Conservation (phyloP, 2,888 invertebrate species). For the Pegoplata infirma region DNA sequence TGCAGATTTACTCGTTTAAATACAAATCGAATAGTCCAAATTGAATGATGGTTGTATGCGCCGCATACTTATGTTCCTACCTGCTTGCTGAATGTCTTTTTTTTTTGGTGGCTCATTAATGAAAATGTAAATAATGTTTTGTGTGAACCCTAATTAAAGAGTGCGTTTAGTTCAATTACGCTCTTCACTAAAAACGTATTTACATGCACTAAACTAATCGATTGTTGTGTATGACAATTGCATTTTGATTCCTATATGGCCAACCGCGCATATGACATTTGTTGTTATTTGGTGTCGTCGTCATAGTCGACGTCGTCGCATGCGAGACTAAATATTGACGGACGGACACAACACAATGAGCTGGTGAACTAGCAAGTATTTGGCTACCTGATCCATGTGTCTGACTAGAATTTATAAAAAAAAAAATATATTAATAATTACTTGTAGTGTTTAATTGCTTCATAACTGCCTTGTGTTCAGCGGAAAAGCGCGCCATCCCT, state of each 20-base stretch:
- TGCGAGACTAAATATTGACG: neutral
- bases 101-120: constrained; percentile 5
- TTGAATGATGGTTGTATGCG: constrained; percentile 4
- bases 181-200: neutral
- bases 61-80: too few relatives aligned
- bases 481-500: constrained; percentile 6
- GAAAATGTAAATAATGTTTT: neutral
- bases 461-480: constrained; percentile 17
- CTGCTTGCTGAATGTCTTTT: too few relatives aligned
- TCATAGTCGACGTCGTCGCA: neutral
- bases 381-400: constrained; percentile 24
- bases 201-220: neutral
- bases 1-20: neutral
- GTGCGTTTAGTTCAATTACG: constrained; percentile 6
- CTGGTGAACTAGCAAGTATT: neutral
- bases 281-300: neutral
- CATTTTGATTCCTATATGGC: constrained; percentile 33
- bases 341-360: neutral
- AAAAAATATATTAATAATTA: constrained; percentile 14
- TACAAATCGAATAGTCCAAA: neutral
- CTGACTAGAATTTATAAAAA: constrained; percentile 31
- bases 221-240: constrained; percentile 10
- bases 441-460: constrained; percentile 16
- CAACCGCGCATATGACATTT: neutral
- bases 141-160: constrained; percentile 29